Evolutionary conservation across 2,113 vertebrate species (phyloP), one percentile per base, ranked within the genome.

Genomic region (Pelmatolapia mariae): DNA sequence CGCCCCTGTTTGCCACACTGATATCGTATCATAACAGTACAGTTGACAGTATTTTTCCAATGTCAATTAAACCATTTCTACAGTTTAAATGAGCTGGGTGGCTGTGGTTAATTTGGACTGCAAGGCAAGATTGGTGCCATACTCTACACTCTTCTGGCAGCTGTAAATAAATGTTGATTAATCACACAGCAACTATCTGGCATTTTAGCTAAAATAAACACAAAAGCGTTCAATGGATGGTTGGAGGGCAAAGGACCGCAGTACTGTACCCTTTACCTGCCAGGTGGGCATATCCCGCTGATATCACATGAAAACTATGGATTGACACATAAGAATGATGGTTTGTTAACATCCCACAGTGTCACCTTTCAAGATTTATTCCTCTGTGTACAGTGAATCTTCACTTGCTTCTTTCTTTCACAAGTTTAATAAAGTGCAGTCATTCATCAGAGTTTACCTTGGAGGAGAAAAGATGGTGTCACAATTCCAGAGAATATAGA

Each of bases 401-500:
- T 50, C 43, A 18, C 71, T 76, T 76, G 24, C 6, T 50, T 50
- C 16, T 76, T 50, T 76, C 43, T 47, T 47, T 76, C 16, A 76
- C 71, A 76, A 47, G 22, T 76, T 76, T 47, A 29, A 47, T 47
- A 76, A 76, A 76, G 16, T 29, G 10, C 15, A 50, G 71, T 29
- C 43, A 76, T 76, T 76, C 71, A 76, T 76, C 71, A 47, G 10
- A 59, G 47, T 82, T 91, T 18, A 80, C 81, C 6, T 54, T 24
- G 11, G 52, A 80, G 33, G n/a, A 80, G 63, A 79, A 54, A 53
- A 80, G 13, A n/a, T 50, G 29, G 80, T 87, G 88, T 83, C 86
- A 53, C 56, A 52, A 53, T 81, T 83, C 73, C 36, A 33, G 26
- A 29, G 31, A 76, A 83, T 85, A 80, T 29, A 43, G 43, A 85